phyloP scores from a whole-genome alignment of 1,140 invertebrate genomes.

The Heliconius hewitsoni region DNA sequence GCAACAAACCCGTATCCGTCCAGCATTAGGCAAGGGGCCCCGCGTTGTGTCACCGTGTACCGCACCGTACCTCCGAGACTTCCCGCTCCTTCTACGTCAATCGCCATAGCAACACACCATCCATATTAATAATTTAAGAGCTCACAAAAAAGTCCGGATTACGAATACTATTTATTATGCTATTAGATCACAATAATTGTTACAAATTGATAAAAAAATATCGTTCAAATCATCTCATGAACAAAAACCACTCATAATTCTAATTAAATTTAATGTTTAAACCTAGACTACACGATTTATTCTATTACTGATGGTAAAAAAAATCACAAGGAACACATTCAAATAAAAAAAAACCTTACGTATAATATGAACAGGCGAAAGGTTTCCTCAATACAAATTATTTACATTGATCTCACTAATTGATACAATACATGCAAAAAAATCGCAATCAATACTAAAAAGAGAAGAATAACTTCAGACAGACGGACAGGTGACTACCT shows the following conservation, averaged over 20 bases:
- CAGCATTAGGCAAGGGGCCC: conserved; percentile 64
- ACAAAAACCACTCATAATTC: conserved; percentile 20
- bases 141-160: conserved; percentile 36
- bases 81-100: conserved; percentile 40
- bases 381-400: conserved; percentile 1
- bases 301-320: conserved; percentile 12
- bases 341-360: conserved; percentile 12
- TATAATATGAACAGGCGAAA: not conserved
- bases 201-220: conserved; percentile 23
- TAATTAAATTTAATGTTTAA: conserved; percentile 23
- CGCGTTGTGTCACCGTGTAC: conserved; percentile 68
- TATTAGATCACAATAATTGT: conserved; percentile 50
- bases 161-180: conserved; percentile 51
- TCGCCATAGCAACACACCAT: conserved; percentile 35
- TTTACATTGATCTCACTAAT: conserved; percentile 34
- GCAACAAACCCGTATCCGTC: conserved; percentile 64
- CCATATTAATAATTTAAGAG: conserved; percentile 22
- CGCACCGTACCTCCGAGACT: conserved; percentile 40
- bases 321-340: conserved; percentile 16
- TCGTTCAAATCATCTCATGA: conserved; percentile 28
- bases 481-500: conserved; percentile 71
- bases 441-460: conserved; percentile 11
- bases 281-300: conserved; percentile 15
- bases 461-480: conserved; percentile 47
- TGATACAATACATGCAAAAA: conserved; percentile 37